Base-by-base conservation (phyloP, 2,113 vertebrate genomes). In the Microtus richardsoni region DNA sequence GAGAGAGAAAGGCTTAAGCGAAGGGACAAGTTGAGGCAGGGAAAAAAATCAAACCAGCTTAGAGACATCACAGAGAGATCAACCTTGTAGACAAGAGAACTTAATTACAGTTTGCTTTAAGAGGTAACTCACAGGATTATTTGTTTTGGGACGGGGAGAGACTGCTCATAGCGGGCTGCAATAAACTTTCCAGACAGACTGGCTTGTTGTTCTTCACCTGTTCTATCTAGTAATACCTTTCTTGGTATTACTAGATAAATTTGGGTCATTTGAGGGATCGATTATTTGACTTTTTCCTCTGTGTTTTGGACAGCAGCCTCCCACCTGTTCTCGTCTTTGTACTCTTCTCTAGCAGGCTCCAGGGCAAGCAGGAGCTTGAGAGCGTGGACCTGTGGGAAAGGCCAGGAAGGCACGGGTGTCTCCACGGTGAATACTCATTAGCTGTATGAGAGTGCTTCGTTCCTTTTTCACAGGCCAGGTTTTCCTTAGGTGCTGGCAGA, bases 51-150 rank as follows among this genome's bases (percentile, higher is more conserved):
- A 88, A 89, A 52, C 33, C 24, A 49, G 64, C 92, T 85, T 41
- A 86, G 80, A 94, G 54, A 92, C 97, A 92, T 93, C 96, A 97
- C 84, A 93, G 95, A 80, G 88, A 92, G 93, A 75, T 64, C 73
- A 94, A 33, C 73, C 68, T 95, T 62, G 64, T 58, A 84, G 75
- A 73, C 75, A 71, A 80, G 71, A 95, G 91, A 44, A 24, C 19
- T 79, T 97, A 95, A 97, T 97, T 95, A 95, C 8, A 84, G 96
- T 91, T 95, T 94, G 83, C 83, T 89, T 91, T 93, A 60, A 91
- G 89, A 94, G 60, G 28, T 89, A 96, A 91, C 54, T 96, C 95
- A 94, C 17, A 39, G 66, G 60, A 64, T 85, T 97, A 30, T 95
- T 95, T 96, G 94, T 80, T 92, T 97, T 87, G 94, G 44, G 84